Conservation (phyloP, 2,888 invertebrate genomes). For the Drosophila sordidapex region DNA sequence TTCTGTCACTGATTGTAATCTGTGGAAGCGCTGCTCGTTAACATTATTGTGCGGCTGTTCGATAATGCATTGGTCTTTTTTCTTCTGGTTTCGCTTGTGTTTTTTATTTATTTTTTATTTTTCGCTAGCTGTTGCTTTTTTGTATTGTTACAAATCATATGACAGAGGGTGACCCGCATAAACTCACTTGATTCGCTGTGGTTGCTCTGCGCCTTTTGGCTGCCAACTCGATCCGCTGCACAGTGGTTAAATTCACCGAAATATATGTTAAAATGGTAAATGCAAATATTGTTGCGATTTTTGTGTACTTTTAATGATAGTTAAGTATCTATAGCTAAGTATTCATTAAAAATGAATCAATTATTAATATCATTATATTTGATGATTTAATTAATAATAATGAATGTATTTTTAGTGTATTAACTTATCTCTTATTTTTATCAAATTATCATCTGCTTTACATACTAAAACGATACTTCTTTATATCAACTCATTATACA, state of each 20-base stretch:
- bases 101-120: constrained; percentile 21
- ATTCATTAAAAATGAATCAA: background rate
- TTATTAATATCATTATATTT: background rate
- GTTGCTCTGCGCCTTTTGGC: constrained; percentile 59
- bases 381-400: background rate
- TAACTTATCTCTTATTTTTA: background rate
- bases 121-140: constrained; percentile 52
- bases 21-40: constrained; percentile 69
- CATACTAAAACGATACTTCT: background rate
- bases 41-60: constrained; percentile 67
- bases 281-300: background rate
- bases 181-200: constrained; percentile 49
- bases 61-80: constrained; percentile 67
- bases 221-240: constrained; percentile 39
- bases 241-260: constrained; percentile 27
- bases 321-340: background rate
- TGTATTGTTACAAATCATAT: constrained; percentile 53
- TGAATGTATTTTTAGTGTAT: background rate
- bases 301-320: no score
- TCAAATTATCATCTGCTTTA: background rate
- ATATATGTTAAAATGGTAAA: background rate
- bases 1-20: constrained; percentile 80
- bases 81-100: constrained; percentile 6
- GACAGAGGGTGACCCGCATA: constrained; percentile 67
- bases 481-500: background rate